Conservation (phyloP, 1,140 invertebrate species). For the Leguminivora glycinivorella region DNA sequence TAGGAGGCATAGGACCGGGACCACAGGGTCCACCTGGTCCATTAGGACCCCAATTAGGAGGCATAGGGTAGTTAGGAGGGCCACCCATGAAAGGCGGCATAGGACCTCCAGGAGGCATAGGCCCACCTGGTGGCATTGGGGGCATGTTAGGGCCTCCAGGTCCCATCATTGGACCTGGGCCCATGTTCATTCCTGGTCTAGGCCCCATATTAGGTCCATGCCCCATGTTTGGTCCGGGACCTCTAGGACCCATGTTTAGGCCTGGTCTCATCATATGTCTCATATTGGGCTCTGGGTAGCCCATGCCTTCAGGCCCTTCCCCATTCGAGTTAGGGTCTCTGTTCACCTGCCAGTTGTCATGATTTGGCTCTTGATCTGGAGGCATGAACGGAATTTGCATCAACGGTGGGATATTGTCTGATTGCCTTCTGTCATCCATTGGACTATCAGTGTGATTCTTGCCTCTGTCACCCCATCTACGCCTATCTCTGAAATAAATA, state of each 20-base stretch:
- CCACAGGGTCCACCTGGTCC: not conserved
- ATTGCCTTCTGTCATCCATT: conserved; percentile 62
- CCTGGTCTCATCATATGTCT: conserved; percentile 39
- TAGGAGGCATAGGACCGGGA: conserved; percentile 55
- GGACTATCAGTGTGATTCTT: conserved; percentile 58
- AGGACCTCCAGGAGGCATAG: conserved; percentile 44
- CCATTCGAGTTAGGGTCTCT: conserved; percentile 49
- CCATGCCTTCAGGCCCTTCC: conserved; percentile 24
- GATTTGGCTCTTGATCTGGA: conserved; percentile 43
- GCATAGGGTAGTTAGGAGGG: conserved; percentile 35
- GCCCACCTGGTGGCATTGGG: conserved; percentile 38
- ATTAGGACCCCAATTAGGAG: conserved; percentile 32
- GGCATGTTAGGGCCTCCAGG: conserved; percentile 24
- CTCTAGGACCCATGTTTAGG: conserved; percentile 42
- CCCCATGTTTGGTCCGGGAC: conserved; percentile 38
- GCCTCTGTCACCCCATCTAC: conserved; percentile 59
- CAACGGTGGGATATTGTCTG: conserved; percentile 55
- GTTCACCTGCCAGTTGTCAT: conserved; percentile 43
- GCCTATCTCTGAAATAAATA: conserved; percentile 51
- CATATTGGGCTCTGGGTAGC: conserved; percentile 28
- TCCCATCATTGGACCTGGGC: conserved; percentile 41
- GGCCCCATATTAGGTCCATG: conserved; percentile 43
- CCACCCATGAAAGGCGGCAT: conserved; percentile 59
- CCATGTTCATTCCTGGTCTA: conserved; percentile 43
- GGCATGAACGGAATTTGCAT: conserved; percentile 64